phyloP scores from a whole-genome alignment of 2,797 vertebrate species.

The Protonibea diacanthus region DNA sequence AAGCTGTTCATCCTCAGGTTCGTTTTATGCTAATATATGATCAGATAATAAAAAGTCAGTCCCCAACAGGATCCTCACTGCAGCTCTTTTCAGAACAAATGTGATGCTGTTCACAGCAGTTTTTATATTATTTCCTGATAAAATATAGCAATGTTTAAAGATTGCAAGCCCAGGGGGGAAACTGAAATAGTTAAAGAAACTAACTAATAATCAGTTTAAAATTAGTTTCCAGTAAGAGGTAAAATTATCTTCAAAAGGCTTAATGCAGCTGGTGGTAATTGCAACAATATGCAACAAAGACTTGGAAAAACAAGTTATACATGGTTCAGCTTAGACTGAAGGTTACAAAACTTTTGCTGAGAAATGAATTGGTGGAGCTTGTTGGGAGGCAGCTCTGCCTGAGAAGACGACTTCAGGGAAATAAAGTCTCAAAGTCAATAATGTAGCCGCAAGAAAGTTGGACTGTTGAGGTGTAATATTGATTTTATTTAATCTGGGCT shows the following conservation, averaged over 20 bases:
- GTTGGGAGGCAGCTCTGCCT: conserved; percentile 12
- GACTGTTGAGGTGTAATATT: conserved; percentile 25
- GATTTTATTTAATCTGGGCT: conserved; percentile 17
- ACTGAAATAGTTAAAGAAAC: conserved; percentile 4
- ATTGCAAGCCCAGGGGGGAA: not conserved
- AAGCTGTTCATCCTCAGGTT: conserved; percentile 11
- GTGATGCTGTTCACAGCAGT: not conserved
- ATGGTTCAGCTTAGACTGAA: conserved; percentile 13
- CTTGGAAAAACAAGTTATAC: conserved; percentile 5
- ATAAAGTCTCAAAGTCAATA: conserved; percentile 22
- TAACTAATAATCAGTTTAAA: conserved; percentile 23
- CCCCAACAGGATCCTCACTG: not conserved
- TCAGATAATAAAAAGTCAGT: conserved; percentile 24
- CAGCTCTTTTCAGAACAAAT: conserved; percentile 6
- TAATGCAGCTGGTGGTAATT: conserved; percentile 34
- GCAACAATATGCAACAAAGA: conserved; percentile 26
- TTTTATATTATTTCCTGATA: conserved; percentile 10
- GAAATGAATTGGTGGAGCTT: conserved; percentile 3
- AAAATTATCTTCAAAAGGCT: conserved; percentile 29
- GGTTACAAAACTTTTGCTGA: conserved; percentile 5
- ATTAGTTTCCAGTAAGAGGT: conserved; percentile 38
- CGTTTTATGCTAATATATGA: conserved; percentile 6
- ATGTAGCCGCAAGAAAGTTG: conserved; percentile 8
- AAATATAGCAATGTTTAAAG: not conserved
- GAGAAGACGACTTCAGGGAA: conserved; percentile 28